These are phyloP conservation scores for Forbesichthys papilliferus DNA, from an alignment of 2,113 vertebrate species.

Conservation along the genomic window DNA sequence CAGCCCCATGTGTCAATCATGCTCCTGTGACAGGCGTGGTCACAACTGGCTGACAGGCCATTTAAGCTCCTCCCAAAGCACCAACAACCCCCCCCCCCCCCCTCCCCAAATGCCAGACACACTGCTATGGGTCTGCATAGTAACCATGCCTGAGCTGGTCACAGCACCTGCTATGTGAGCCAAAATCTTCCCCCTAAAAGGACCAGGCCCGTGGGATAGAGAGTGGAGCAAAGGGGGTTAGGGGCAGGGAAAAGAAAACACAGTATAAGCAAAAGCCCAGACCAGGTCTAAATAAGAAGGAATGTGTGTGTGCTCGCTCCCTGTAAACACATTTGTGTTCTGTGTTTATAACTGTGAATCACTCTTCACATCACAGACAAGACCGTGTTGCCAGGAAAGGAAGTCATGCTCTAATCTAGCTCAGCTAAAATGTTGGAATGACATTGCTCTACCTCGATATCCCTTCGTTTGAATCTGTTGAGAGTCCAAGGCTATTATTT, in stretches of 20 bases:
- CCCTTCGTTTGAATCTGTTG: too few species aligned
- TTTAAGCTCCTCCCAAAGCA: neutral
- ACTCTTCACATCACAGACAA: too few species aligned
- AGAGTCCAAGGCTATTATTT: too few species aligned
- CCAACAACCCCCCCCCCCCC: neutral
- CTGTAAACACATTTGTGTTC: neutral
- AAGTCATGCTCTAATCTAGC: too few species aligned
- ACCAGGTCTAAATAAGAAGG: constrained; percentile 2
- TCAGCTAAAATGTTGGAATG: too few species aligned
- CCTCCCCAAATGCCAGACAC: constrained; percentile 20
- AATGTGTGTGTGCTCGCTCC: constrained; percentile 5
- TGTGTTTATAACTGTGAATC: constrained; percentile 1
- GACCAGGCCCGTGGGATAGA: constrained; percentile 1
- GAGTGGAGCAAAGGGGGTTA: neutral
- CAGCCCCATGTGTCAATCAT: constrained; percentile 1
- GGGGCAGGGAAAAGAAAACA: neutral
- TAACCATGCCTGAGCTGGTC: constrained; percentile 4
- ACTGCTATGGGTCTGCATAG: constrained; percentile 47
- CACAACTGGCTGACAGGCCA: neutral
- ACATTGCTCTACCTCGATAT: too few species aligned
- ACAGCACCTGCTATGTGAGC: constrained; percentile 50
- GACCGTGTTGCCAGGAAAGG: too few species aligned
- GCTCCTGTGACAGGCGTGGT: neutral
- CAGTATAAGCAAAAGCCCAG: neutral
- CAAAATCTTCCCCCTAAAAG: constrained; percentile 28